These are phyloP conservation scores for Melinaea menophilus DNA, from an alignment of 2,888 invertebrate species.

Conservation along the genomic window DNA sequence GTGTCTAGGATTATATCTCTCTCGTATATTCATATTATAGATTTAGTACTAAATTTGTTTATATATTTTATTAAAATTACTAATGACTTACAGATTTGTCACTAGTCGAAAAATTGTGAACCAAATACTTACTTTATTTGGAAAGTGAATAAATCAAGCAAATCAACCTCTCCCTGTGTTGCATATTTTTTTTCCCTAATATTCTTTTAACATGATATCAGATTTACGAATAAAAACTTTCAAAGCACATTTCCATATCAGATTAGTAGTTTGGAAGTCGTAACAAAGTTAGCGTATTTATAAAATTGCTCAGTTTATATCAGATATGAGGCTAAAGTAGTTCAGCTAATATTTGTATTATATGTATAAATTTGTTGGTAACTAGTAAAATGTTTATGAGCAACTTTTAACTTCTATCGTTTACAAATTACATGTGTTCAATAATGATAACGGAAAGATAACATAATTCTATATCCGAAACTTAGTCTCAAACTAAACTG, in stretches of 20 bases:
- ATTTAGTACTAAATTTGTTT: not conserved
- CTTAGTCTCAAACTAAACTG: not conserved
- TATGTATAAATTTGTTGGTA: not conserved
- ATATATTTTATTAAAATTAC: not conserved
- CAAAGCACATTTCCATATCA: slow-evolving; percentile 24
- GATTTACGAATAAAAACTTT: slow-evolving; percentile 11
- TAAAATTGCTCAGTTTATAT: slow-evolving; percentile 18
- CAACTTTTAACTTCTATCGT: too few species aligned
- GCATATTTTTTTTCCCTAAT: slow-evolving; percentile 18
- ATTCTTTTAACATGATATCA: slow-evolving; percentile 16
- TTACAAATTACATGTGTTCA: too few species aligned
- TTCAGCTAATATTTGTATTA: not conserved
- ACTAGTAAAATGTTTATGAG: too few species aligned
- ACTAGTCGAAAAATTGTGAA: too few species aligned
- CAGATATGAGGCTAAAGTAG: slow-evolving; percentile 1
- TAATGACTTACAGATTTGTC: not conserved
- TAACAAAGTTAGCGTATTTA: slow-evolving; percentile 23
- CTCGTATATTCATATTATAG: not conserved
- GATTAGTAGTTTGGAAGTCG: slow-evolving; percentile 19
- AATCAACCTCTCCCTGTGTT: not conserved
- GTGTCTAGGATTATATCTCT: not conserved
- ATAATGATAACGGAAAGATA: too few species aligned
- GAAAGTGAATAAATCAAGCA: not conserved
- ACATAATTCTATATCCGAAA: not conserved
- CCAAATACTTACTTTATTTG: too few species aligned